phyloP scores from a whole-genome alignment of 2,797 vertebrate genomes.

The Falco peregrinus region DNA sequence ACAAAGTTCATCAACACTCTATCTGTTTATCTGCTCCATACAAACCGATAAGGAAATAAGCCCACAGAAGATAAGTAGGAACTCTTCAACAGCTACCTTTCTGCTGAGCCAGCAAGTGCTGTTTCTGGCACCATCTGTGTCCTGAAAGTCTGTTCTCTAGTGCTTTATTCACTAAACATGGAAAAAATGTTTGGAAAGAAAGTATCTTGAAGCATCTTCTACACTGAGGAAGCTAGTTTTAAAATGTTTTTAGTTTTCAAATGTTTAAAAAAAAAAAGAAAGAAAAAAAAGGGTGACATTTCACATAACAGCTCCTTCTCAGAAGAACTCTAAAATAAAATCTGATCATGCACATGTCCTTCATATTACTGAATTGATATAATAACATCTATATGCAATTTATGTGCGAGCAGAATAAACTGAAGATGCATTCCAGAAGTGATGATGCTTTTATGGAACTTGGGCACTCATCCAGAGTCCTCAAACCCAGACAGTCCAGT shows the following conservation, averaged over 20 bases:
- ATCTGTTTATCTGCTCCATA: conserved; percentile 36
- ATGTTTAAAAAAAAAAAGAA: background rate
- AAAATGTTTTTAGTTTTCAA: background rate
- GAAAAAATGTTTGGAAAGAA: conserved; percentile 29
- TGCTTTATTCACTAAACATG: background rate
- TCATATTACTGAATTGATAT: background rate
- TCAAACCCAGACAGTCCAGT: background rate
- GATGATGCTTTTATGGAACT: background rate
- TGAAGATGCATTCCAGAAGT: background rate
- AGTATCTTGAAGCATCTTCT: background rate
- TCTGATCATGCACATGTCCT: background rate
- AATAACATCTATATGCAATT: background rate
- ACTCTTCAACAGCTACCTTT: conserved; percentile 39
- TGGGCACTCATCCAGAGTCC: background rate
- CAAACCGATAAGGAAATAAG: conserved; percentile 20
- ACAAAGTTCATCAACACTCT: conserved; percentile 36
- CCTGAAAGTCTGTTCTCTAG: conserved; percentile 43
- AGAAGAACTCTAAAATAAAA: background rate
- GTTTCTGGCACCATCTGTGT: conserved; percentile 54
- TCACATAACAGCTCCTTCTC: background rate
- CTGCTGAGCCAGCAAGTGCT: conserved; percentile 56
- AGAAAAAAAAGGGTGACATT: background rate
- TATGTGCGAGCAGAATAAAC: background rate
- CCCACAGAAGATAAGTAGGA: conserved; percentile 33
- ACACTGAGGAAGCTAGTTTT: background rate